These are phyloP conservation scores for Thalassoma bifasciatum DNA, from an alignment of 2,113 vertebrate genomes.

Conservation along the genomic window DNA sequence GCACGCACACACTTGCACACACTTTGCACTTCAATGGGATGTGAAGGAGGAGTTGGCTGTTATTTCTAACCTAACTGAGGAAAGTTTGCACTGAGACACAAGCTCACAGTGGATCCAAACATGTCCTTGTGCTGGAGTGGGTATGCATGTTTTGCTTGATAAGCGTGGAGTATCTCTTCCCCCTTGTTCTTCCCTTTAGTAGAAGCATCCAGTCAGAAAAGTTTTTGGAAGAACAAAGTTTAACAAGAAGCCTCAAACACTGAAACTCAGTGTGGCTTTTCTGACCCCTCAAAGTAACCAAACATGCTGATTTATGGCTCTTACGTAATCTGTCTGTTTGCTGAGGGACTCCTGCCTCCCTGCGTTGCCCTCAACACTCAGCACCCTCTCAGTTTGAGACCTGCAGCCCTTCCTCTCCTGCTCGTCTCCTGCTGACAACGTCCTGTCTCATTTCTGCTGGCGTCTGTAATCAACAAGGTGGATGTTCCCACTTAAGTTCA, in stretches of 20 bases:
- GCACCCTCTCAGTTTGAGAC: slow-evolving; percentile 39
- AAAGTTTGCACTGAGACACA: slow-evolving; percentile 6
- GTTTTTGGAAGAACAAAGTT: background rate
- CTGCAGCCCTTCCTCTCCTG: slow-evolving; percentile 34
- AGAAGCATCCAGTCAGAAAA: background rate
- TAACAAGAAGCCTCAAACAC: background rate
- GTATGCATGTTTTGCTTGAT: too few relatives aligned
- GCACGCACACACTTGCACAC: slow-evolving; percentile 4
- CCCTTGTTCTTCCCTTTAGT: too few relatives aligned
- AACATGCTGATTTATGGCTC: slow-evolving; percentile 9
- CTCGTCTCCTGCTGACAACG: slow-evolving; percentile 37
- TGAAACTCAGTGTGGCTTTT: background rate
- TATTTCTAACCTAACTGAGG: slow-evolving; percentile 36
- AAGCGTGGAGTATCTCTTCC: too few relatives aligned
- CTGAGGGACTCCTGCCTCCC: slow-evolving; percentile 14
- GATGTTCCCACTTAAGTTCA: background rate
- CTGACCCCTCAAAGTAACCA: slow-evolving; percentile 7
- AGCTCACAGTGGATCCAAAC: slow-evolving; percentile 15
- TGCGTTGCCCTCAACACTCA: too few relatives aligned
- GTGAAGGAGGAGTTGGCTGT: slow-evolving; percentile 13
- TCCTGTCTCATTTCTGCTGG: slow-evolving; percentile 49
- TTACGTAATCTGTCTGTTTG: slow-evolving; percentile 30
- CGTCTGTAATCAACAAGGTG: slow-evolving; percentile 10
- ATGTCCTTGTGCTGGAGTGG: background rate
- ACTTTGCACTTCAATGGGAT: background rate